Evolutionary conservation across 2,888 invertebrate species (phyloP), one percentile per base, ranked within the genome.

Genomic region (Eudemis profundana): DNA sequence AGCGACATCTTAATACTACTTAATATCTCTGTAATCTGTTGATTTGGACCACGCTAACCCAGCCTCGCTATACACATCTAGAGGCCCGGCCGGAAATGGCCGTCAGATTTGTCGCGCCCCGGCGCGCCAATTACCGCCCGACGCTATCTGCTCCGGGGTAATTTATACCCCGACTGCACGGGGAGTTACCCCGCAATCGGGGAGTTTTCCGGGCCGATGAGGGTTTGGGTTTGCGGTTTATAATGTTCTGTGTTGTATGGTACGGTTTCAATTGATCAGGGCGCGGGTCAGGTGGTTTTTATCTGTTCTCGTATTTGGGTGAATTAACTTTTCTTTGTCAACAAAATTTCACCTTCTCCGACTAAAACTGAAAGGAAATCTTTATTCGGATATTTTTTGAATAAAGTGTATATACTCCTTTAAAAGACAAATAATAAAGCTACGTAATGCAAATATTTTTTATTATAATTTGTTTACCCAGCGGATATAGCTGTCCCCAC

Each of bases 101-200:
- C 82, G 84, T 82, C 85, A 82, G 85, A 86, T 86, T 86, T 86
- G 87, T 85, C 86, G 86, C 78, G 74, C 79, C 78, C 81, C 80
- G 78, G 78, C 78, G 75, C 83, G 81, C 82, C 86, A 86, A 86
- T 86, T 85, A 86, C 85, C 80, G 79, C 73, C 77, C 68, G 68
- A 49, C 72, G 68, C 64, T 70, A 70, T 72, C 70, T 68, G 69
- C 70, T 75, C 74, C 75, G 78, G 71, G 73, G 74, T 77, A 73
- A 78, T 79, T 78, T 79, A 79, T 79, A 77, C 73, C 63, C 62
- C 53, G 66, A n/a, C n/a, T 60, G 59, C 71, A 64, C 66, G 67
- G 51, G 66, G 61, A 70, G 61, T 66, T 68, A 71, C 73, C 69
- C 69, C 65, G 51, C 62, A 38, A 50, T 66, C 65, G 49, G 50